A percentile compares a stretch with the other conserved stretches of the same genome.
phyloP scores from a whole-genome alignment of 2,113 vertebrate species.

The Nothobranchius kuhntae region DNA sequence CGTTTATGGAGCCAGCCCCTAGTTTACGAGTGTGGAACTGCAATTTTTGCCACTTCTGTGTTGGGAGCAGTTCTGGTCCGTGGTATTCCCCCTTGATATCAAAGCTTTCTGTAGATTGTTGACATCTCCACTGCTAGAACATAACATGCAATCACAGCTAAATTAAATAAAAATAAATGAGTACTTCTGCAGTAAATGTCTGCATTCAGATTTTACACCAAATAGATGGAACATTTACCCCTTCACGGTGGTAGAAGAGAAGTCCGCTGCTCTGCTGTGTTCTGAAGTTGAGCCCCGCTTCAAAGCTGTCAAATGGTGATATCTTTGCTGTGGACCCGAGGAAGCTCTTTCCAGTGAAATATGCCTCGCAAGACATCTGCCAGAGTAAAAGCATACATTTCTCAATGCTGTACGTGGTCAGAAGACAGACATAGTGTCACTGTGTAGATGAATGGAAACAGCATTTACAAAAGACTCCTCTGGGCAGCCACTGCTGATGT shows the following conservation, averaged over 20 bases:
- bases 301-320: constrained; percentile 86
- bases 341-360: constrained; percentile 92
- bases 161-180: too few species aligned
- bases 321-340: constrained; percentile 88
- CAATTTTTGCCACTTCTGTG: too few species aligned
- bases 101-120: too few species aligned
- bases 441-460: not conserved
- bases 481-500: constrained; percentile 94
- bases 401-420: too few species aligned
- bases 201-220: too few species aligned
- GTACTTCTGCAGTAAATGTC: too few species aligned
- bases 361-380: constrained; percentile 92
- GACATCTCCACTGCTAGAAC: too few species aligned
- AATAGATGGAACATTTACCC: constrained; percentile 70
- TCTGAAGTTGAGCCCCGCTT: constrained; percentile 93
- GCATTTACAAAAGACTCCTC: constrained; percentile 93
- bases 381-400: constrained; percentile 12
- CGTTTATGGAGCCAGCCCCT: too few species aligned
- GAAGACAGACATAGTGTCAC: not conserved
- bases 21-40: too few species aligned
- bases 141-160: too few species aligned
- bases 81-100: too few species aligned
- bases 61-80: too few species aligned
- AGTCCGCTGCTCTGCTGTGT: constrained; percentile 88
- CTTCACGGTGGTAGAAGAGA: constrained; percentile 87